Base-by-base conservation (phyloP, 2,113 vertebrate species). In the Spermophilus dauricus region DNA sequence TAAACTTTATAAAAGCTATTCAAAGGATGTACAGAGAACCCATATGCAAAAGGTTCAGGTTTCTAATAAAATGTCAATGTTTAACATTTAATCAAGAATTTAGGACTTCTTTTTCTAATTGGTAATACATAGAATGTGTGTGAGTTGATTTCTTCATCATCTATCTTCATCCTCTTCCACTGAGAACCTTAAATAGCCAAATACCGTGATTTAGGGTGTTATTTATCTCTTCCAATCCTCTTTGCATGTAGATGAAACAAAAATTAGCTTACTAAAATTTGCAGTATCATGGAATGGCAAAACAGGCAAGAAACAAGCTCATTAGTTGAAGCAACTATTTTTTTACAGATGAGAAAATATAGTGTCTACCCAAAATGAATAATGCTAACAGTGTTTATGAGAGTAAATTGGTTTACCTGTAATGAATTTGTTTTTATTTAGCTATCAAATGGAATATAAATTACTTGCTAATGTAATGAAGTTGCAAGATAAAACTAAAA, bases 351-450 rank as follows among this genome's bases (percentile, higher is more conserved):
- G 81, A 96, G 45, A 94, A 97, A 88, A 96, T 94, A 53, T 1
- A 13, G n/a, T 72, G 18, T 94, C 77, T 88, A 84, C 80, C 58
- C 80, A 28, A 88, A 84, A 94, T 82, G 56, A 85, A 85, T 88
- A 95, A 91, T 82, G 22, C 20, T 83, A 77, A 70, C 12, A 77
- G 30, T 93, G 30, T 30, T 94, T 91, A 53, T 61, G 37, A 87
- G 42, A 96, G 16, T 70, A 88, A 93, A 90, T 53, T 42, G 24
- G 37, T 67, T 97, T 95, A 95, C 39, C 22, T 82, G 3, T 73
- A 96, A 85, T 92, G 8, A 85, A 85, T 88, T 92, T 96, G 16
- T 84, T 94, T 91, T 80, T 87, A 80, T 78, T 85, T 91, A 94
- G 14, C 26, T 92, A 39, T 97, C 34, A 95, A 87, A 85, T 94